These are phyloP conservation scores for Cheilosia vernalis DNA, from an alignment of 2,888 invertebrate genomes.

Conservation along the genomic window DNA sequence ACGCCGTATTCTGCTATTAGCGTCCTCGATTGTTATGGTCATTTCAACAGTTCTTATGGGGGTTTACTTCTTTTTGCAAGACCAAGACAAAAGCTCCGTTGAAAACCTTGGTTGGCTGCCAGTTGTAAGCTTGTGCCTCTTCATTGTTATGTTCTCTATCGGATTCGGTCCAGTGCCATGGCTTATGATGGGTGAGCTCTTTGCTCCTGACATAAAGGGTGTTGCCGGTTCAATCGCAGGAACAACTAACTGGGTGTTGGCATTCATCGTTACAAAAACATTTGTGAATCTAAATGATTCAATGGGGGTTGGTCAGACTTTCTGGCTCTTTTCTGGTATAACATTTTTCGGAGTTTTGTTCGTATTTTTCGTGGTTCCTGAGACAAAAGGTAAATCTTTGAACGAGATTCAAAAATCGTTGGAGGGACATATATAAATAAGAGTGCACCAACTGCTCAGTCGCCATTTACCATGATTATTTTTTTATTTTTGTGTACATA, in stretches of 20 bases:
- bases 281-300: conserved; percentile 85
- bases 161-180: conserved; percentile 94
- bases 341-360: conserved; percentile 88
- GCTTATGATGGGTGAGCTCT: conserved; percentile 91
- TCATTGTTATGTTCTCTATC: conserved; percentile 91
- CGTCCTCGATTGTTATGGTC: conserved; percentile 89
- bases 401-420: conserved; percentile 81
- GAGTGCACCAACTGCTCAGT: conserved; percentile 10
- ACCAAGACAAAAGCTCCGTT: conserved; percentile 81
- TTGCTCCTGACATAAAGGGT: conserved; percentile 91
- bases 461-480: conserved; percentile 34
- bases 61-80: conserved; percentile 86
- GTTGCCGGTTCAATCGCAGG: conserved; percentile 91
- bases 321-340: conserved; percentile 89
- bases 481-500: conserved; percentile 24
- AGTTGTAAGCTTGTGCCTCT: conserved; percentile 88
- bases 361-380: conserved; percentile 86
- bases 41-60: conserved; percentile 89
- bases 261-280: conserved; percentile 91
- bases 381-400: conserved; percentile 84
- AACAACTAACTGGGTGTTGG: conserved; percentile 91
- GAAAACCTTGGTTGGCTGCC: conserved; percentile 89
- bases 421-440: conserved; percentile 72
- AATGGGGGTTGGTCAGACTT: conserved; percentile 87
- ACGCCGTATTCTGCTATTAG: conserved; percentile 89